Evolutionary conservation across 2,888 invertebrate genomes (phyloP).

Genomic region (Fragum sueziense): DNA sequence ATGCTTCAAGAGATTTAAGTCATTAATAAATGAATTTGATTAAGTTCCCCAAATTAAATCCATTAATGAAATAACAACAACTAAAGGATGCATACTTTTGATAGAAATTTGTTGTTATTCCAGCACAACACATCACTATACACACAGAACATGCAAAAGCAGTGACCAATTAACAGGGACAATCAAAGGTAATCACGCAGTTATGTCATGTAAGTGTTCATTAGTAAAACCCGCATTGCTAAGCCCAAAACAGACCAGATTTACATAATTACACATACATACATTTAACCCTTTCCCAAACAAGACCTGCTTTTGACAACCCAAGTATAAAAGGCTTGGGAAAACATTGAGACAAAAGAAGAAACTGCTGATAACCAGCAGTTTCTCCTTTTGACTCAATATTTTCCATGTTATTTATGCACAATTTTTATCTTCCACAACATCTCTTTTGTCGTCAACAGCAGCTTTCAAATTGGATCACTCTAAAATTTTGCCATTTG

Average conservation of each 20-base stretch:
- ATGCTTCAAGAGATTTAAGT: too few relatives aligned
- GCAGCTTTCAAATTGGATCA: neutral
- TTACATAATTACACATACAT: neutral
- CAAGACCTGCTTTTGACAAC: too few relatives aligned
- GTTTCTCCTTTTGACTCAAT: neutral
- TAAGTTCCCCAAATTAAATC: too few relatives aligned
- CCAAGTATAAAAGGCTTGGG: too few relatives aligned
- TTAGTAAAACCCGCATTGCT: constrained; percentile 39
- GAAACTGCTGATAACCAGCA: neutral
- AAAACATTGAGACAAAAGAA: neutral
- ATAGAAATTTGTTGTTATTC: too few relatives aligned
- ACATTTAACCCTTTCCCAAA: too few relatives aligned
- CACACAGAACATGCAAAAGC: too few relatives aligned
- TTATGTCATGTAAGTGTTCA: too few relatives aligned
- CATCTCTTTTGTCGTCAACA: neutral
- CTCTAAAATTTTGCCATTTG: neutral
- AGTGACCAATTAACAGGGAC: neutral
- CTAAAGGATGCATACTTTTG: too few relatives aligned
- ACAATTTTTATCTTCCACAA: neutral
- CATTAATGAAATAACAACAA: too few relatives aligned
- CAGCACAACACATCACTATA: too few relatives aligned
- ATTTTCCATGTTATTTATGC: neutral
- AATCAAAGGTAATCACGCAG: neutral
- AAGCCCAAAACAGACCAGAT: constrained; percentile 31
- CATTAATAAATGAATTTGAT: too few relatives aligned